phyloP scores from a whole-genome alignment of 2,888 invertebrate genomes.

The Acleris laterana region DNA sequence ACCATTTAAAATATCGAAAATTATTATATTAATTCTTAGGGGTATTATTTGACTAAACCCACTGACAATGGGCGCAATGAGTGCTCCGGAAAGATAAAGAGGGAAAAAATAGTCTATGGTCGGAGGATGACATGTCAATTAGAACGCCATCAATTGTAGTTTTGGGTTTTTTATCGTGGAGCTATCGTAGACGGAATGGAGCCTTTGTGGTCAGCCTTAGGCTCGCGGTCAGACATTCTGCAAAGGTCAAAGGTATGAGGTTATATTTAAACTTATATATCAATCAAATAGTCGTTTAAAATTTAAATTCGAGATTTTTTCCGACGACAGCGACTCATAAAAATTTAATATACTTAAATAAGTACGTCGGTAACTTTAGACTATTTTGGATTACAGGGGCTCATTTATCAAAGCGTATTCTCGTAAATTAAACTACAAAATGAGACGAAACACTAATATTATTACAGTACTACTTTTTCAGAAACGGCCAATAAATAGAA shows the following conservation, averaged over 20 bases:
- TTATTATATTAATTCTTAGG: conserved; percentile 79
- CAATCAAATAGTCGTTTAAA: conserved; percentile 25
- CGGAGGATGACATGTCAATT: conserved; percentile 79
- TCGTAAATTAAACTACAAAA: too few relatives aligned
- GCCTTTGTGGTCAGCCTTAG: conserved; percentile 58
- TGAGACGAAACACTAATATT: too few relatives aligned
- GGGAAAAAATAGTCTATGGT: conserved; percentile 55
- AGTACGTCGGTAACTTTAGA: neutral
- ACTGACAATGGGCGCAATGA: conserved; percentile 71
- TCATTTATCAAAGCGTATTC: too few relatives aligned
- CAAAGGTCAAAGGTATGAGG: conserved; percentile 25
- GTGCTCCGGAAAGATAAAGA: conserved; percentile 65
- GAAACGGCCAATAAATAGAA: too few relatives aligned
- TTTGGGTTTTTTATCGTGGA: conserved; percentile 44
- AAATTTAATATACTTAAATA: too few relatives aligned
- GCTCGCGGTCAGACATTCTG: conserved; percentile 33
- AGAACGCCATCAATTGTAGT: conserved; percentile 72
- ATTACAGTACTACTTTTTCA: too few relatives aligned
- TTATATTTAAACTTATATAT: conserved; percentile 13
- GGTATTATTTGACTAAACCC: conserved; percentile 80
- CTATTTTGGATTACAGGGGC: too few relatives aligned
- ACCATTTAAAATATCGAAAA: conserved; percentile 77
- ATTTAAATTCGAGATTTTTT: conserved; percentile 17
- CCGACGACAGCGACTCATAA: conserved; percentile 23
- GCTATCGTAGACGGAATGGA: conserved; percentile 63